phyloP scores from a whole-genome alignment of 2,113 vertebrate species.

The Actenoides hombroni region DNA sequence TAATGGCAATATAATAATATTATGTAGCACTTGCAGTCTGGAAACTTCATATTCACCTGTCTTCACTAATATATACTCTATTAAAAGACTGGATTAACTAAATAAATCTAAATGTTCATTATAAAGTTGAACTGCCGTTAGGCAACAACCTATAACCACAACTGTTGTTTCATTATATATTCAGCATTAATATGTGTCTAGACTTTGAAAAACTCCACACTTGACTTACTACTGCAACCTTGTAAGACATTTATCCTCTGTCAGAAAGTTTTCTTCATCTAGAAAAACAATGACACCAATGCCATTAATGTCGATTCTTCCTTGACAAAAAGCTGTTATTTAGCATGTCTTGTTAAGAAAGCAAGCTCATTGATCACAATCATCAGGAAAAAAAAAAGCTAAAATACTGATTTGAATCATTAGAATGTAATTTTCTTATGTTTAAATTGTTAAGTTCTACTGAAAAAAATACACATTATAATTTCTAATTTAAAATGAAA shows the following conservation, averaged over 20 bases:
- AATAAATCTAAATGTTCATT: background rate
- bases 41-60: background rate
- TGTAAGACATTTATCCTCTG: background rate
- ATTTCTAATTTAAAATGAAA: constrained; percentile 5
- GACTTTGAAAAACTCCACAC: background rate
- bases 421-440: constrained; percentile 32
- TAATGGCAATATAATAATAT: background rate
- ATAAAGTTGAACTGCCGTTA: background rate
- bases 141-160: background rate
- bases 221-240: background rate
- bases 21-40: background rate
- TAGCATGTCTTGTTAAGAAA: background rate
- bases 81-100: background rate
- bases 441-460: constrained; percentile 1
- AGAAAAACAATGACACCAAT: background rate
- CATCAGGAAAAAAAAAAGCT: background rate
- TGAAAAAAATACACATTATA: background rate
- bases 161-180: background rate
- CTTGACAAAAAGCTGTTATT: constrained; percentile 10
- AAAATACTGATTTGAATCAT: constrained; percentile 48
- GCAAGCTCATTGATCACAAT: background rate
- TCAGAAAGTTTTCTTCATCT: background rate
- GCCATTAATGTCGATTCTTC: background rate
- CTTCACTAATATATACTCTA: background rate
- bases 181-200: background rate